A percentile compares a stretch with the other conserved stretches of the same genome.
Evolutionary conservation across 2,888 invertebrate genomes (phyloP).

Genomic region (Drosophila acutilabella): DNA sequence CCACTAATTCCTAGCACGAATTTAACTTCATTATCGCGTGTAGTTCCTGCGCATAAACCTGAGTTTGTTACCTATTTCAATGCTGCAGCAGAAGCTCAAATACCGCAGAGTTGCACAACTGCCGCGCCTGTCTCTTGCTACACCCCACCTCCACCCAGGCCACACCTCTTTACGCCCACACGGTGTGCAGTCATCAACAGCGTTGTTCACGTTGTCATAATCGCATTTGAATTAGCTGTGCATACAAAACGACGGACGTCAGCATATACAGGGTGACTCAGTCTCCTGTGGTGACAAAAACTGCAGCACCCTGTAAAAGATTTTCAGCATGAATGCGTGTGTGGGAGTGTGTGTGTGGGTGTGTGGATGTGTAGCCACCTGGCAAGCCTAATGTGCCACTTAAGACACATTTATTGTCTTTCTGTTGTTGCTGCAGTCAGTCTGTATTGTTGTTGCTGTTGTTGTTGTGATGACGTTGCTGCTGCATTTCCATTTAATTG

Average conservation of each 20-base stretch:
- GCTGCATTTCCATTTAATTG: slow-evolving; percentile 79
- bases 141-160: neutral
- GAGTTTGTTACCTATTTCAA: slow-evolving; percentile 51
- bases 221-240: slow-evolving; percentile 78
- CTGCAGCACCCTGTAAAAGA: neutral
- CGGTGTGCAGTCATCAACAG: slow-evolving; percentile 10
- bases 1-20: neutral
- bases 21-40: slow-evolving; percentile 1
- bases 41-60: slow-evolving; percentile 48
- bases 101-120: slow-evolving; percentile 72
- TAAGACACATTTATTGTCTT: slow-evolving; percentile 80
- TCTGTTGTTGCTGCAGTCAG: slow-evolving; percentile 27
- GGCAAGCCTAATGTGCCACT: slow-evolving; percentile 76
- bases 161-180: neutral
- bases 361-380: slow-evolving; percentile 50
- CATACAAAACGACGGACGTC: slow-evolving; percentile 61
- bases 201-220: slow-evolving; percentile 76
- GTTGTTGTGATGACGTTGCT: slow-evolving; percentile 35
- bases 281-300: neutral
- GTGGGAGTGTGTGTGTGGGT: neutral
- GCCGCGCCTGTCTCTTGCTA: slow-evolving; percentile 4
- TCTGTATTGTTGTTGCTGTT: slow-evolving; percentile 18
- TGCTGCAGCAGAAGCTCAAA: slow-evolving; percentile 71
- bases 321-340: neutral
- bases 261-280: slow-evolving; percentile 59